These are phyloP conservation scores for Tiliacea aurago DNA, from an alignment of 2,888 invertebrate species.

Conservation along the genomic window DNA sequence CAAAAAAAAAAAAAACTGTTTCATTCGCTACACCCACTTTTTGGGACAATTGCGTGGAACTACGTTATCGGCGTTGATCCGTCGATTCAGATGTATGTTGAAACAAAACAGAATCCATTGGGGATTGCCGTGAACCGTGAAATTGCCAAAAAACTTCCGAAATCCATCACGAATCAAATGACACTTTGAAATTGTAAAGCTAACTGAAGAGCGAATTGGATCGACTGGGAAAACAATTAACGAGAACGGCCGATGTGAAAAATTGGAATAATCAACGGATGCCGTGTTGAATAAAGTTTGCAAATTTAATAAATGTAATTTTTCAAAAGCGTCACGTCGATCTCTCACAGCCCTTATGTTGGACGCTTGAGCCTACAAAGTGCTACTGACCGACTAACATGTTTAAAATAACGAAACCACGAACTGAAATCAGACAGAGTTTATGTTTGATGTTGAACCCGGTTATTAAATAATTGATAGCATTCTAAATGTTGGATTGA, in stretches of 20 bases:
- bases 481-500: slow-evolving; percentile 16
- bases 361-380: slow-evolving; percentile 55
- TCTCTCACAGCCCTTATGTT: slow-evolving; percentile 67
- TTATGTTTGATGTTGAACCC: slow-evolving; percentile 51
- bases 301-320: slow-evolving; percentile 83
- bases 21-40: slow-evolving; percentile 48
- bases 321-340: slow-evolving; percentile 70
- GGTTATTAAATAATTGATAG: slow-evolving; percentile 38
- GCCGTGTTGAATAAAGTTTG: slow-evolving; percentile 76
- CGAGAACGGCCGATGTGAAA: slow-evolving; percentile 81
- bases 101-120: slow-evolving; percentile 82
- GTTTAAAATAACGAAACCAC: slow-evolving; percentile 62
- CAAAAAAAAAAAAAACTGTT: slow-evolving; percentile 30
- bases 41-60: slow-evolving; percentile 58
- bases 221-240: slow-evolving; percentile 87
- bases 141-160: slow-evolving; percentile 88
- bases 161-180: slow-evolving; percentile 90
- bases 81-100: slow-evolving; percentile 71
- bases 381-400: slow-evolving; percentile 69
- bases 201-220: slow-evolving; percentile 87
- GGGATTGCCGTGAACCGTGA: slow-evolving; percentile 84
- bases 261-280: slow-evolving; percentile 86
- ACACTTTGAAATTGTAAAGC: slow-evolving; percentile 89
- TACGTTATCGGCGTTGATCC: slow-evolving; percentile 62
- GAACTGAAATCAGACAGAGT: slow-evolving; percentile 36